A percentile compares a stretch with the other conserved stretches of the same genome.
Conservation (phyloP, 2,113 vertebrate species). For the Tetraodon nigroviridis region DNA sequence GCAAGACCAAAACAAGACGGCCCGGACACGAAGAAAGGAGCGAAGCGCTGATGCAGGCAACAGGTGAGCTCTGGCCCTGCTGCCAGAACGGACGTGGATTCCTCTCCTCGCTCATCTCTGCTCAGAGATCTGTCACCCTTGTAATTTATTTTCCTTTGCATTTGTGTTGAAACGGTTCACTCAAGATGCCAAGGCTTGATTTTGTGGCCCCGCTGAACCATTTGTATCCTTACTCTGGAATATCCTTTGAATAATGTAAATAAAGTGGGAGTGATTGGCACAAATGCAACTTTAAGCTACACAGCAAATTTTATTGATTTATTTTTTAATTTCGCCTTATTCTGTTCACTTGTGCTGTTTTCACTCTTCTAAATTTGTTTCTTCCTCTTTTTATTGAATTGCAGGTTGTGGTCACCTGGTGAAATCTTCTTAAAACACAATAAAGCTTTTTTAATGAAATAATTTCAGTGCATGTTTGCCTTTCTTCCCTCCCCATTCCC, state of each 20-base stretch:
- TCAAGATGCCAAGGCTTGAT: conserved; percentile 72
- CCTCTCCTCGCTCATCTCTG: not conserved
- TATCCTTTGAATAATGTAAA: conserved; percentile 70
- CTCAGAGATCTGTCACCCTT: conserved; percentile 15
- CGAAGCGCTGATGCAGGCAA: conserved; percentile 45
- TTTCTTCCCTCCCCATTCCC: conserved; percentile 21
- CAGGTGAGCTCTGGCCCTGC: conserved; percentile 48
- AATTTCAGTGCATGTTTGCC: not conserved
- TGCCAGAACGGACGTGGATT: not conserved
- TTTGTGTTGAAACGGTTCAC: conserved; percentile 66
- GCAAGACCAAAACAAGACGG: conserved; percentile 87
- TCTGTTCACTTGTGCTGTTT: conserved; percentile 1
- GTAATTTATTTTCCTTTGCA: conserved; percentile 40
- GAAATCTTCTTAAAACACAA: conserved; percentile 37
- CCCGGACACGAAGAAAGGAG: conserved; percentile 66
- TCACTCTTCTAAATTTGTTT: conserved; percentile 35
- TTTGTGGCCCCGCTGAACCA: conserved; percentile 67
- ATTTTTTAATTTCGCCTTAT: not conserved
- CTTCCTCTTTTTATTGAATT: conserved; percentile 57
- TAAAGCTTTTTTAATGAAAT: conserved; percentile 45
- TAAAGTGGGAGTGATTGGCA: not conserved
- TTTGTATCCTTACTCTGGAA: conserved; percentile 74
- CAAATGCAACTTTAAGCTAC: not conserved
- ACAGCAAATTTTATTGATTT: not conserved
- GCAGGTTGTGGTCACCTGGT: conserved; percentile 58